Evolutionary conservation across 23 tunicate species (phyloP).

Genomic region (Ascidia mentula): DNA sequence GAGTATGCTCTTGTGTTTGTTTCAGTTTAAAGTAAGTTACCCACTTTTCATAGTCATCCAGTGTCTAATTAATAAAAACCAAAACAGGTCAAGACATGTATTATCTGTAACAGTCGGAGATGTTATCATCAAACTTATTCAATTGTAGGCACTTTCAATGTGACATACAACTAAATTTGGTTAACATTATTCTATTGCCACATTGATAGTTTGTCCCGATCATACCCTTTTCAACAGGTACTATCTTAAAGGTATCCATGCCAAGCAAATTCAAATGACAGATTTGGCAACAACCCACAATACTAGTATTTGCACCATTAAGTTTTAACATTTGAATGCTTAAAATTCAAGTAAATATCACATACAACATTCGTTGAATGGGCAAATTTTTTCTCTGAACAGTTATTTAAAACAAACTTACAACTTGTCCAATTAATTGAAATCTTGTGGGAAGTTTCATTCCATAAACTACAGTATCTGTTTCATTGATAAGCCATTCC

Average conservation of each 20-base stretch:
- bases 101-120: not conserved
- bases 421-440: constrained; percentile 84
- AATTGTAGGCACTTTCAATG: no score
- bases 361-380: no score
- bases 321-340: no score
- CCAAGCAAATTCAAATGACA: no score
- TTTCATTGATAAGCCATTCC: constrained; percentile 81
- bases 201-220: no score
- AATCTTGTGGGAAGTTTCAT: constrained; percentile 92
- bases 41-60: constrained; percentile 64
- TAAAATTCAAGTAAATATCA: no score
- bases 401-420: not conserved
- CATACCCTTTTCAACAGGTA: no score
- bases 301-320: no score
- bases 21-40: constrained; percentile 58
- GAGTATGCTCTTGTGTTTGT: constrained; percentile 9
- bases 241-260: no score
- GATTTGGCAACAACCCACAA: no score
- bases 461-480: constrained; percentile 59
- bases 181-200: no score
- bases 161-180: no score
- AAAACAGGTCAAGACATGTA: not conserved
- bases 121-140: not conserved
- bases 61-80: constrained; percentile 8
- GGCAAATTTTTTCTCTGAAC: not conserved